Conservation (phyloP, 2,888 invertebrate species). For the Eupeodes latifasciatus region DNA sequence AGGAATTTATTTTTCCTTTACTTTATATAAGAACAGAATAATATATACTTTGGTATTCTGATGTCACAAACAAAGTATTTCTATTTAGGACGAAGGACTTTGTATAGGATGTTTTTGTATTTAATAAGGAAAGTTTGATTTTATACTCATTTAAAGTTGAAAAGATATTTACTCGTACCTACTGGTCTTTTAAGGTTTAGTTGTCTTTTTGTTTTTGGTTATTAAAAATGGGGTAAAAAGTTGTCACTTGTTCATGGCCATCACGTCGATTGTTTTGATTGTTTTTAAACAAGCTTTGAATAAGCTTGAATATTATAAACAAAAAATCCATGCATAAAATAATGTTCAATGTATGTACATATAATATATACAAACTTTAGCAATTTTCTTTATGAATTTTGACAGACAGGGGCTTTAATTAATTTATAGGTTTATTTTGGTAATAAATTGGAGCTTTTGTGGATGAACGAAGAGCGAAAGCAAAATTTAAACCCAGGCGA, state of each 20-base stretch:
- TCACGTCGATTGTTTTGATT: conserved; percentile 6
- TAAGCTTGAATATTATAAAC: background rate
- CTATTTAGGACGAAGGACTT: background rate
- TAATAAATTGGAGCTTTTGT: no score
- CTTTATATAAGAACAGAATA: background rate
- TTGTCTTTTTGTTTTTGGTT: background rate
- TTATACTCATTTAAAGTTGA: background rate
- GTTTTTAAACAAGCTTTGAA: background rate
- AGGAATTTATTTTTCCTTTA: background rate
- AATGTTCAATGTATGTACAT: no score
- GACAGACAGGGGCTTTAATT: background rate
- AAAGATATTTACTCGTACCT: background rate
- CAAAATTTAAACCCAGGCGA: no score
- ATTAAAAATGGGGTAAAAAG: no score
- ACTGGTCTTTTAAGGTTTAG: background rate
- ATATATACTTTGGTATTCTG: background rate
- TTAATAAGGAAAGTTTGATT: conserved; percentile 11
- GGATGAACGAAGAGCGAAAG: no score
- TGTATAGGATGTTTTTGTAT: background rate
- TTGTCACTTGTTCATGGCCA: conserved; percentile 3
- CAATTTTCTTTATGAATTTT: background rate
- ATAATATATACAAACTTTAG: background rate
- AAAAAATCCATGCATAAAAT: background rate
- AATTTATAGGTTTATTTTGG: background rate
- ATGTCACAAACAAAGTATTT: conserved; percentile 1